These are phyloP conservation scores for Marmota flaviventris DNA, from an alignment of 2,113 vertebrate genomes.

Conservation along the genomic window DNA sequence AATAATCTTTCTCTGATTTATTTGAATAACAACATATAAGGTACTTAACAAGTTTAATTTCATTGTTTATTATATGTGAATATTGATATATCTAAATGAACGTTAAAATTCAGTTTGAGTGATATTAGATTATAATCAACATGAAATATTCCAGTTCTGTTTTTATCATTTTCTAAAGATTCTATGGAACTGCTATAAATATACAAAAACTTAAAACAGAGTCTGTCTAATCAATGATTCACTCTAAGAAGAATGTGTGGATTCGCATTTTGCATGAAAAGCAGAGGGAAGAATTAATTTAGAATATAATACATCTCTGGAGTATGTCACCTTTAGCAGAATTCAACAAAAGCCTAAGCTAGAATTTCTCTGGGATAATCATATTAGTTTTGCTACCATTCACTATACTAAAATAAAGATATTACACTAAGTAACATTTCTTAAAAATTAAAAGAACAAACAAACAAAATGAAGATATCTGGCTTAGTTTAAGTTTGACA, in stretches of 20 bases:
- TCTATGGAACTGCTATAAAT: conserved; percentile 44
- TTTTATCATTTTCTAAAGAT: conserved; percentile 53
- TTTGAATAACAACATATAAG: conserved; percentile 46
- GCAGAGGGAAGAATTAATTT: conserved; percentile 28
- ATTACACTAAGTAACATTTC: conserved; percentile 61
- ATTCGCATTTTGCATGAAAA: conserved; percentile 52
- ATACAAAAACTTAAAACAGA: conserved; percentile 65
- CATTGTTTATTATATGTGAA: conserved; percentile 39
- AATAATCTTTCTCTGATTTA: conserved; percentile 44
- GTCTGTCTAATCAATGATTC: conserved; percentile 53
- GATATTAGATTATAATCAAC: neutral
- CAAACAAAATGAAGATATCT: conserved; percentile 80
- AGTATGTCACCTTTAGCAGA: neutral
- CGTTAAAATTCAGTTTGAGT: conserved; percentile 32
- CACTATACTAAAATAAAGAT: conserved; percentile 53
- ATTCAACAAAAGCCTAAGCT: conserved; percentile 63
- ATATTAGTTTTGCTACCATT: conserved; percentile 51
- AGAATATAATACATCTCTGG: conserved; percentile 22
- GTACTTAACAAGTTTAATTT: conserved; percentile 53
- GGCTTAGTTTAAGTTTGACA: conserved; percentile 84
- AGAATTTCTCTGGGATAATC: conserved; percentile 62
- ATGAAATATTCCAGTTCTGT: neutral
- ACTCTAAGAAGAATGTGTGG: neutral
- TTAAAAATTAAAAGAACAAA: conserved; percentile 74
- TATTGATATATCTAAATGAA: conserved; percentile 44